These are phyloP conservation scores for Phylloscopus trochiloides DNA, from an alignment of 2,113 vertebrate species.

Conservation along the genomic window DNA sequence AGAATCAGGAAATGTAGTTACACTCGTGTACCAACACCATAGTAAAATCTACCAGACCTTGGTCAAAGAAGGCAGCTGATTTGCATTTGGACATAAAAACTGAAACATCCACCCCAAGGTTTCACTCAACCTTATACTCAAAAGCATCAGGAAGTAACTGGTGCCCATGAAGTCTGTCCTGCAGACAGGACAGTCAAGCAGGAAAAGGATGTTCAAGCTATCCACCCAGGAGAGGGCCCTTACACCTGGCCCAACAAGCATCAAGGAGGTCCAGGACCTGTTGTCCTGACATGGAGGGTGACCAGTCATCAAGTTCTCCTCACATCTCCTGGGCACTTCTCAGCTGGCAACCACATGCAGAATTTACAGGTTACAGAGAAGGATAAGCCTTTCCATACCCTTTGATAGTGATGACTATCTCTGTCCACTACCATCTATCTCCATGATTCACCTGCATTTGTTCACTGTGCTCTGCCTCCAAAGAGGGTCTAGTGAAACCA, in stretches of 20 bases:
- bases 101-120: neutral
- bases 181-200: neutral
- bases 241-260: neutral
- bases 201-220: neutral
- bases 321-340: neutral
- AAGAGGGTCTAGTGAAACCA: fast-evolving
- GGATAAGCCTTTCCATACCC: neutral
- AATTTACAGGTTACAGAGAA: neutral
- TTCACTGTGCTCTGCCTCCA: neutral
- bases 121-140: neutral
- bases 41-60: neutral
- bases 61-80: neutral
- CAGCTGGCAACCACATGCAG: neutral
- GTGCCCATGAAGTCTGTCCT: neutral
- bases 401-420: neutral
- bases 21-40: fast-evolving
- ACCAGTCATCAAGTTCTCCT: neutral
- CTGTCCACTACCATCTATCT: no score
- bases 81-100: neutral
- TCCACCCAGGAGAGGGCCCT: neutral
- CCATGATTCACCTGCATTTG: neutral
- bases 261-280: neutral
- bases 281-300: fast-evolving
- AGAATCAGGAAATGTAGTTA: neutral
- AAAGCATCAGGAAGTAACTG: neutral